Evolutionary conservation across 2,888 invertebrate genomes (phyloP).

Genomic region (Hedychridium roseum): DNA sequence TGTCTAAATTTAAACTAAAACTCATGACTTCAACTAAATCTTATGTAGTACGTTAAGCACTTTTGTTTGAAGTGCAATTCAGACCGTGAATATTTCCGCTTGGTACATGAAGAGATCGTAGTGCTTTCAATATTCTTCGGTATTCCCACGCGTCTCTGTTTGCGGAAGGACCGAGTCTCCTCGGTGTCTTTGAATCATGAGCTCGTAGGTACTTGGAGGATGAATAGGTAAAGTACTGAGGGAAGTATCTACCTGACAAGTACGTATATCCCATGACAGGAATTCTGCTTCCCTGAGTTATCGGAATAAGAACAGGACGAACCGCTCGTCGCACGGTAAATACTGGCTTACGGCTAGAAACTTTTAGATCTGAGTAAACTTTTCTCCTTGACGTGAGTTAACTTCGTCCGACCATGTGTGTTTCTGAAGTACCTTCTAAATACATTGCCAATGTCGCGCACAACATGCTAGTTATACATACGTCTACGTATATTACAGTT

Average conservation of each 20-base stretch:
- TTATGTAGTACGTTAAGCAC: no score
- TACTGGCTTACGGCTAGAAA: constrained; percentile 22
- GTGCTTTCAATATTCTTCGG: no score
- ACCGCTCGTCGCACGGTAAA: constrained; percentile 27
- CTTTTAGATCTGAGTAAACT: constrained; percentile 36
- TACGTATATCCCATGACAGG: constrained; percentile 29
- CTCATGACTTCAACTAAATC: no score
- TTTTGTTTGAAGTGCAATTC: no score
- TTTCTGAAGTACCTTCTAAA: constrained; percentile 19
- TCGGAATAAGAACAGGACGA: constrained; percentile 29
- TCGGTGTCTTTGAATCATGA: constrained; percentile 32
- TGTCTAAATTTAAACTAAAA: no score
- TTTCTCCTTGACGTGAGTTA: constrained; percentile 22
- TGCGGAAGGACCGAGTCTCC: not conserved
- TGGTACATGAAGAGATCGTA: no score
- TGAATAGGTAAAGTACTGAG: constrained; percentile 29
- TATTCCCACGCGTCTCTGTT: not conserved
- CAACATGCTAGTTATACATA: no score
- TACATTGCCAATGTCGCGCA: no score
- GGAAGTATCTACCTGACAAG: constrained; percentile 40
- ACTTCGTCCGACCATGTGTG: constrained; percentile 26
- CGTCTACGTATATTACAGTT: no score
- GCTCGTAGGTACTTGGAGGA: constrained; percentile 28
- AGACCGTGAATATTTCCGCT: no score
- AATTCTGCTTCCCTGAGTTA: constrained; percentile 27